Percentiles rank a stretch among this genome's conserved stretches.
Evolutionary conservation across 2,797 vertebrate species (phyloP).

Genomic region (Eulemur albifrons): DNA sequence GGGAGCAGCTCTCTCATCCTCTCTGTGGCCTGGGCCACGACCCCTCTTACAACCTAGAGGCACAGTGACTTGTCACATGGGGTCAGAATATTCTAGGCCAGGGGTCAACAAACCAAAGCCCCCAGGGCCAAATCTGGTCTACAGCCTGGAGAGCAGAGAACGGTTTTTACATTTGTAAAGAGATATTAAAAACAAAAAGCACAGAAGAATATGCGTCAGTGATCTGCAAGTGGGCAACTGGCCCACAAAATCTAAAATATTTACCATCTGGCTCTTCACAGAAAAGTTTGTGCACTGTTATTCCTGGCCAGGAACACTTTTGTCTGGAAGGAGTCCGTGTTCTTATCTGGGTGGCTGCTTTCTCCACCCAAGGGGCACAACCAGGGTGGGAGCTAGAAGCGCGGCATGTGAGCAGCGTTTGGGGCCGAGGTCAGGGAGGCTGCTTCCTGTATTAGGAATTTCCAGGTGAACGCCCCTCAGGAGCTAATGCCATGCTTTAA

Average conservation of each 20-base stretch:
- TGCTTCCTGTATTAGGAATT: neutral
- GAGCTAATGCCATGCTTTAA: neutral
- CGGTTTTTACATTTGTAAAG: neutral
- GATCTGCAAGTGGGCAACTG: neutral
- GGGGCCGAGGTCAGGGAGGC: neutral
- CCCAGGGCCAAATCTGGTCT: neutral
- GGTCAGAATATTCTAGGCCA: neutral
- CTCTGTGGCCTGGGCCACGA: neutral
- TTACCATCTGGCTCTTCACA: neutral
- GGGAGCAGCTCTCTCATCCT: neutral
- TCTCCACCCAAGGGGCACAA: neutral
- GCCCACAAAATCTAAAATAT: neutral
- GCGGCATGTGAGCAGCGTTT: neutral
- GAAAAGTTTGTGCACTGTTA: neutral
- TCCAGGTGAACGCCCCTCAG: neutral
- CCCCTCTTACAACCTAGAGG: neutral
- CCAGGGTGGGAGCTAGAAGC: neutral
- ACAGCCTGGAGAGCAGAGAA: neutral
- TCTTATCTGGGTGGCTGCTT: neutral
- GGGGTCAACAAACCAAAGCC: neutral
- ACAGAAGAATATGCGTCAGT: neutral
- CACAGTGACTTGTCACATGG: neutral
- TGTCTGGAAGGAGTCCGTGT: neutral
- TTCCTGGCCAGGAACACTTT: neutral
- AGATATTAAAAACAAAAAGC: neutral